Evolutionary conservation across 2,113 vertebrate genomes (phyloP).

Genomic region (Scomber colias): DNA sequence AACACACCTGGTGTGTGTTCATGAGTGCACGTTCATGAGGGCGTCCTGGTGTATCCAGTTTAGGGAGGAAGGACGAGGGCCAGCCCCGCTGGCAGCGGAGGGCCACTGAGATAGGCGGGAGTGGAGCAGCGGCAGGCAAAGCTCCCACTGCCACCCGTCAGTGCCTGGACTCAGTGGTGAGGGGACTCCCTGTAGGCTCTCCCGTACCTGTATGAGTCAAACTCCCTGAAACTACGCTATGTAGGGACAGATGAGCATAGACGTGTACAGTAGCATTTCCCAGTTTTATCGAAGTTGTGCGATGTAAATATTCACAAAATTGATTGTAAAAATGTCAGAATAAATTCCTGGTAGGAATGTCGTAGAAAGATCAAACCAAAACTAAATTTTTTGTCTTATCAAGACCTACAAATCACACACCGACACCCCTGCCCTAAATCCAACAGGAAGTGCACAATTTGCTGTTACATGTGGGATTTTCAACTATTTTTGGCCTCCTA

Average conservation of each 20-base stretch:
- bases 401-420: no score
- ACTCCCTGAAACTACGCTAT: neutral
- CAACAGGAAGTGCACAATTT: no score
- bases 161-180: constrained; percentile 70
- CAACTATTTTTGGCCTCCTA: no score
- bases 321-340: neutral
- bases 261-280: neutral
- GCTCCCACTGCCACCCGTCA: constrained; percentile 67
- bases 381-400: no score
- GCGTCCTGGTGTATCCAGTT: neutral
- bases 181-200: constrained; percentile 43
- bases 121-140: constrained; percentile 73
- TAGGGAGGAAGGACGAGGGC: constrained; percentile 9
- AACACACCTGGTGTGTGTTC: neutral
- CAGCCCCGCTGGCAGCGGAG: constrained; percentile 55
- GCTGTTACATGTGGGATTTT: no score
- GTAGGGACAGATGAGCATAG: neutral
- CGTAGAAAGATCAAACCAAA: no score
- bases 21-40: neutral
- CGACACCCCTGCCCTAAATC: no score
- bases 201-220: constrained; percentile 1
- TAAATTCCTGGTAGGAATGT: neutral
- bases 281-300: neutral
- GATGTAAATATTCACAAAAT: neutral
- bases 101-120: constrained; percentile 73